A percentile compares a stretch with the other conserved stretches of the same genome.
Evolutionary conservation across 92 coral and sea anemone genomes (phyloP).

Genomic region (Epizoanthus stellaris): DNA sequence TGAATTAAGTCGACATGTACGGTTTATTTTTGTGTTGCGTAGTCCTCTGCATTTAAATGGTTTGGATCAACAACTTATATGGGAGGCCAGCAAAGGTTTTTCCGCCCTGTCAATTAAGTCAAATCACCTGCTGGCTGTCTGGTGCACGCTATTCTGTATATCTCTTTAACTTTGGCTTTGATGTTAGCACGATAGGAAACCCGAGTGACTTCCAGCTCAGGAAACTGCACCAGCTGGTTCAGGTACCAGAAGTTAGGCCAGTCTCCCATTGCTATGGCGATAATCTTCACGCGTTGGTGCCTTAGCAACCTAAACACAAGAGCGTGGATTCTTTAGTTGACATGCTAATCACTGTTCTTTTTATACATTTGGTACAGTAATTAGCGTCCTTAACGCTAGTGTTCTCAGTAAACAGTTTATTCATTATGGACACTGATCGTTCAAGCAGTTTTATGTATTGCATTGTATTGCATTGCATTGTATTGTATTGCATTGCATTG

Average conservation of each 20-base stretch:
- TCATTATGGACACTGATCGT: too few relatives aligned
- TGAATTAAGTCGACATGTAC: too few relatives aligned
- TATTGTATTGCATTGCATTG: too few relatives aligned
- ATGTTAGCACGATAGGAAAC: not conserved
- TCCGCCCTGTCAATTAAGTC: not conserved
- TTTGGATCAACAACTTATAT: not conserved
- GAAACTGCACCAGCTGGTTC: slow-evolving; percentile 32
- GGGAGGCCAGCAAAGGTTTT: too few relatives aligned
- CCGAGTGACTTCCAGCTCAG: slow-evolving; percentile 23
- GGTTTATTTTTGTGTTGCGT: too few relatives aligned
- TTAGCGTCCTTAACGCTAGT: too few relatives aligned
- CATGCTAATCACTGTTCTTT: too few relatives aligned
- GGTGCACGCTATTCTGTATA: slow-evolving; percentile 18
- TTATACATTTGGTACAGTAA: too few relatives aligned
- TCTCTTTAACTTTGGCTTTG: not conserved
- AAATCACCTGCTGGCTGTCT: slow-evolving; percentile 29
- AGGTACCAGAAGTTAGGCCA: slow-evolving; percentile 1
- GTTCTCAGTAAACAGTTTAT: too few relatives aligned
- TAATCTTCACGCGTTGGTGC: slow-evolving; percentile 31
- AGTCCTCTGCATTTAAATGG: not conserved
- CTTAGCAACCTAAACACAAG: slow-evolving; percentile 23
- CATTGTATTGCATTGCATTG: too few relatives aligned
- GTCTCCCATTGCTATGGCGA: slow-evolving; percentile 23
- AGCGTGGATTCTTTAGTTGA: too few relatives aligned
- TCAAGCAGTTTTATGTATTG: too few relatives aligned